Percentiles rank a stretch among this genome's conserved stretches.
phyloP scores from a whole-genome alignment of 2,888 invertebrate species.

The Dryobota labecula region DNA sequence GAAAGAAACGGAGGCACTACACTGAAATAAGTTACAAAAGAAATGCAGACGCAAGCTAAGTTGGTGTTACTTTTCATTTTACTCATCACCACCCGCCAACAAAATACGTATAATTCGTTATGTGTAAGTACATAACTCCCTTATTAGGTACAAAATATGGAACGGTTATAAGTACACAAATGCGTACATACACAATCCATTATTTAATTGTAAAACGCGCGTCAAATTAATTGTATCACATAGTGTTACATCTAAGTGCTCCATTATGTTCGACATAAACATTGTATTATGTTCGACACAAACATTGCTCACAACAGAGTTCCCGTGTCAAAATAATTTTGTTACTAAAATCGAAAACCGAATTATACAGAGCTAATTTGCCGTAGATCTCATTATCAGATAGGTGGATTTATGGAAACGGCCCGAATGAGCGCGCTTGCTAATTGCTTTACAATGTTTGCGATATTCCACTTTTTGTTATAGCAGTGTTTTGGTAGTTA shows the following conservation, averaged over 20 bases:
- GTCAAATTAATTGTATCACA: constrained; percentile 29
- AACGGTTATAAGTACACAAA: not conserved
- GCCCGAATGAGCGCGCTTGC: constrained; percentile 62
- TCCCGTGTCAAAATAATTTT: constrained; percentile 63
- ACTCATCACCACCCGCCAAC: no score
- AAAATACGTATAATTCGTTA: not conserved
- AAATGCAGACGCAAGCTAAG: not conserved
- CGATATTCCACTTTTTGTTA: constrained; percentile 59
- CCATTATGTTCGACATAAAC: constrained; percentile 56
- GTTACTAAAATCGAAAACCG: constrained; percentile 66
- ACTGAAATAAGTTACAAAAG: not conserved
- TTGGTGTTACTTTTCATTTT: not conserved
- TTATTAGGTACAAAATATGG: constrained; percentile 1
- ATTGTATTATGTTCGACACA: not conserved
- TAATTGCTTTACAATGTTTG: constrained; percentile 71
- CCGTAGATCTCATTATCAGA: constrained; percentile 75
- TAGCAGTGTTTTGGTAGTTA: constrained; percentile 39
- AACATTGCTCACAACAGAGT: constrained; percentile 13
- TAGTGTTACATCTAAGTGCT: constrained; percentile 53
- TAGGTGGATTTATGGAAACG: constrained; percentile 71
- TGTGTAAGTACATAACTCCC: not conserved
- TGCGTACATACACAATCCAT: constrained; percentile 7
- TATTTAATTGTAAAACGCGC: constrained; percentile 33
- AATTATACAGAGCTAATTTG: constrained; percentile 72
- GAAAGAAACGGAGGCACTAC: not conserved